Conservation (phyloP, 2,888 invertebrate species). For the Helobdella robusta region DNA sequence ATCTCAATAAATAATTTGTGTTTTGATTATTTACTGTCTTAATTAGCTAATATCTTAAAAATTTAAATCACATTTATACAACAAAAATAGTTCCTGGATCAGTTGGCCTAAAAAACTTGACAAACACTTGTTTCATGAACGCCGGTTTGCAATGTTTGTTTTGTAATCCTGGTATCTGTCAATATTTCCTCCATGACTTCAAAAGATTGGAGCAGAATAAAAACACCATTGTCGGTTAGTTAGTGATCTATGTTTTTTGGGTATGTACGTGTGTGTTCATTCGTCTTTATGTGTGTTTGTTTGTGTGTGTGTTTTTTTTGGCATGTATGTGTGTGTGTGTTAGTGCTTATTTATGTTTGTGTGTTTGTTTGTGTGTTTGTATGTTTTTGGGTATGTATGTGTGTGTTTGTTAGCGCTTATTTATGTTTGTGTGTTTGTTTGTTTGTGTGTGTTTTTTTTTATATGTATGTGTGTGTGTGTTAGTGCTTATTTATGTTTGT, state of each 20-base stretch:
- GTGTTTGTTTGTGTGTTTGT: too few relatives aligned
- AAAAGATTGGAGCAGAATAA: neutral
- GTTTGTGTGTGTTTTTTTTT: too few relatives aligned
- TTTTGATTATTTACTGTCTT: too few relatives aligned
- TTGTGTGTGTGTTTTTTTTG: neutral
- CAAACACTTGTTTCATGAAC: slow-evolving; percentile 83
- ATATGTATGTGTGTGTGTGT: too few relatives aligned
- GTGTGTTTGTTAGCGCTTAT: too few relatives aligned
- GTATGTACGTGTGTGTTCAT: neutral
- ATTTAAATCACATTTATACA: too few relatives aligned
- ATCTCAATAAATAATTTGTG: too few relatives aligned
- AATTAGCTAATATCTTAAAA: too few relatives aligned
- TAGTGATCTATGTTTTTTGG: slow-evolving; percentile 2
- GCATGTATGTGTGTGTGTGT: neutral
- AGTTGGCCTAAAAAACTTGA: slow-evolving; percentile 68
- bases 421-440: too few relatives aligned
- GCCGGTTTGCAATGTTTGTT: slow-evolving; percentile 73
- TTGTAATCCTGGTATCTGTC: slow-evolving; percentile 58
- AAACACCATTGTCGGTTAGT: neutral
- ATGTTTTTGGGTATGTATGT: too few relatives aligned
- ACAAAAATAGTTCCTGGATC: slow-evolving; percentile 49
- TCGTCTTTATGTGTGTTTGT: neutral
- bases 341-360: neutral
- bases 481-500: too few relatives aligned
- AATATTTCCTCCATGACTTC: slow-evolving; percentile 51